Conservation (phyloP, 2,888 invertebrate species). For the Drosophila robusta region DNA sequence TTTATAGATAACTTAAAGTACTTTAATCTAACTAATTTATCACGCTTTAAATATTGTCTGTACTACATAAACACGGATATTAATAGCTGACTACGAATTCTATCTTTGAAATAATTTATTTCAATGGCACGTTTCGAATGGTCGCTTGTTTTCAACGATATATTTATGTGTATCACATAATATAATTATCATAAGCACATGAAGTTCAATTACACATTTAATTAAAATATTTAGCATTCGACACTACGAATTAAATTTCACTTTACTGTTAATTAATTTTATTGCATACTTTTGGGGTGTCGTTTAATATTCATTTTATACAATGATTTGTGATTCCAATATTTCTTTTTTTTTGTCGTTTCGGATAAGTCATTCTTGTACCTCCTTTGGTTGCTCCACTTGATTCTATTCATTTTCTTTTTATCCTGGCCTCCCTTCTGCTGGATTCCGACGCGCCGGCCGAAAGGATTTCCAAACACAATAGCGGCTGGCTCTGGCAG, state of each 20-base stretch:
- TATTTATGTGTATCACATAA: neutral
- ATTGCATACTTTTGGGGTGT: constrained; percentile 54
- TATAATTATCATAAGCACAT: too few relatives aligned
- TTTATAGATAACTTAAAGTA: too few relatives aligned
- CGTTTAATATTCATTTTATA: constrained; percentile 1
- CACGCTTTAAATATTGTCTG: too few relatives aligned
- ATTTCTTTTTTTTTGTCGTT: neutral
- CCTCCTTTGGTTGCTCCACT: neutral
- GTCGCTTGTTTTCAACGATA: too few relatives aligned
- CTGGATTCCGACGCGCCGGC: neutral
- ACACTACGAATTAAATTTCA: neutral
- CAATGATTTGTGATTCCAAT: neutral
- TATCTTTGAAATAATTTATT: too few relatives aligned
- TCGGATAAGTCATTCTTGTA: neutral
- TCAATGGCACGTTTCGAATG: too few relatives aligned
- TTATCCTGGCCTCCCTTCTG: neutral
- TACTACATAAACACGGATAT: too few relatives aligned
- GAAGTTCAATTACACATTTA: too few relatives aligned
- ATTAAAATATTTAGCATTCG: neutral
- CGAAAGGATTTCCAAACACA: constrained; percentile 21
- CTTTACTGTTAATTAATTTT: neutral
- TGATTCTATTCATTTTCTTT: neutral
- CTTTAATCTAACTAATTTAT: too few relatives aligned
- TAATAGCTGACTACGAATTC: too few relatives aligned
- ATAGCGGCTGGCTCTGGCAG: constrained; percentile 4